A percentile compares a stretch with the other conserved stretches of the same genome.
Conservation (phyloP, 2,113 vertebrate species). For the Brienomyrus longianalis region DNA sequence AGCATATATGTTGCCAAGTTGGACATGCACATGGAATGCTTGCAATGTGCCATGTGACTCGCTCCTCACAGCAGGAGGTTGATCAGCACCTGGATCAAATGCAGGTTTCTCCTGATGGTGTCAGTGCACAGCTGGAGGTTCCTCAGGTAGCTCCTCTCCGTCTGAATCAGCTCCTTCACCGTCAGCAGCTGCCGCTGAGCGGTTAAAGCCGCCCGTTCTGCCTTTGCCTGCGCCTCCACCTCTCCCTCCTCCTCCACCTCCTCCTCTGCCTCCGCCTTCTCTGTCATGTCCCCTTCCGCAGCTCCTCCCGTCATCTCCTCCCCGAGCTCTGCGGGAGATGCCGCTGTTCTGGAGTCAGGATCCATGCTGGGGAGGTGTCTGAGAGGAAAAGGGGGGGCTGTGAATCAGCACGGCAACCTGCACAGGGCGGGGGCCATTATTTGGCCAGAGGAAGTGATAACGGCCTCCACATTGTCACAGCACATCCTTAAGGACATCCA, state of each 20-base stretch:
- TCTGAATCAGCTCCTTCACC: conserved; percentile 72
- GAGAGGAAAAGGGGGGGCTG: conserved; percentile 32
- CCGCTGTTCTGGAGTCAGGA: conserved; percentile 1
- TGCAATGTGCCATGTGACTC: neutral
- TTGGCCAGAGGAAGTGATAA: neutral
- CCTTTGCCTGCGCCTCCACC: conserved; percentile 35
- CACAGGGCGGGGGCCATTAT: neutral
- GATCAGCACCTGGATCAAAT: conserved; percentile 54
- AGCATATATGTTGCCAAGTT: neutral
- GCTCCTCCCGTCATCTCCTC: conserved; percentile 11
- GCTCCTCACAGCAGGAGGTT: neutral
- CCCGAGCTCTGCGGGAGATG: conserved; percentile 1
- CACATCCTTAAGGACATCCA: conserved; percentile 25
- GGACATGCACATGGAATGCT: neutral
- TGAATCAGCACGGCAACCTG: neutral
- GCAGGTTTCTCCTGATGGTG: conserved; percentile 68
- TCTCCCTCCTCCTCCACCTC: conserved; percentile 29
- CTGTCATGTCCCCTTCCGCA: neutral
- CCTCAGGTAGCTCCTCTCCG: conserved; percentile 75
- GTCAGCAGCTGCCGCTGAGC: conserved; percentile 69
- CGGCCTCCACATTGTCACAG: conserved; percentile 15
- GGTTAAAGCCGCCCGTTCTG: conserved; percentile 48
- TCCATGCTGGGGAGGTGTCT: conserved; percentile 57
- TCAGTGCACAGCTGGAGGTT: conserved; percentile 64
- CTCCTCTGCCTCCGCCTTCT: neutral